A percentile compares a stretch with the other conserved stretches of the same genome.
These are phyloP conservation scores for Mylabris phalerata DNA, from an alignment of 1,140 invertebrate genomes.

Conservation along the genomic window DNA sequence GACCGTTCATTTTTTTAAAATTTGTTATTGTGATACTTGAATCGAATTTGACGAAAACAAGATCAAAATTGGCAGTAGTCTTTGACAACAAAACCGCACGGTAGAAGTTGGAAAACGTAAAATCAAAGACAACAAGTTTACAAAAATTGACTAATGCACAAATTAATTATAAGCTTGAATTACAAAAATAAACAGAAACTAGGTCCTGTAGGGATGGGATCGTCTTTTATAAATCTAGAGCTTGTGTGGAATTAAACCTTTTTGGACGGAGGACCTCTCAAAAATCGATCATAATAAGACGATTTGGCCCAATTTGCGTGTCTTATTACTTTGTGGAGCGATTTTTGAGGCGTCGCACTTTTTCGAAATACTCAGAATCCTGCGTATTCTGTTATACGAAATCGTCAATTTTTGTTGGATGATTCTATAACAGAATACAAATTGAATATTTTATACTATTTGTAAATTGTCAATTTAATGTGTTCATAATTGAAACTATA, in stretches of 20 bases:
- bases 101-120: not conserved
- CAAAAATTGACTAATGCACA: slow-evolving; percentile 26
- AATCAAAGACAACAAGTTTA: slow-evolving; percentile 11
- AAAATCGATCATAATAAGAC: slow-evolving; percentile 41
- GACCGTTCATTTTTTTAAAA: slow-evolving; percentile 14
- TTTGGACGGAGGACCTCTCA: slow-evolving; percentile 6
- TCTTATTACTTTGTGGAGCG: slow-evolving; percentile 37
- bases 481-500: slow-evolving; percentile 26
- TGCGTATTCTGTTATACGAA: too few species aligned
- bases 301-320: not conserved
- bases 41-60: slow-evolving; percentile 27
- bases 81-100: not conserved
- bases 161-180: slow-evolving; percentile 33
- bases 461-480: slow-evolving; percentile 31
- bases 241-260: too few species aligned
- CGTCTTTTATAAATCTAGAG: too few species aligned
- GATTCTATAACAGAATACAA: too few species aligned
- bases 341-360: slow-evolving; percentile 28
- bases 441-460: too few species aligned
- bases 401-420: too few species aligned
- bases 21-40: slow-evolving; percentile 27
- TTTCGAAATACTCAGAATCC: too few species aligned
- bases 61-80: slow-evolving; percentile 15
- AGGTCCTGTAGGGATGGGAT: slow-evolving; percentile 15
- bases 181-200: slow-evolving; percentile 6